Evolutionary conservation across 1,140 invertebrate genomes (phyloP).

Genomic region (Aphaenogaster ashmeadi): DNA sequence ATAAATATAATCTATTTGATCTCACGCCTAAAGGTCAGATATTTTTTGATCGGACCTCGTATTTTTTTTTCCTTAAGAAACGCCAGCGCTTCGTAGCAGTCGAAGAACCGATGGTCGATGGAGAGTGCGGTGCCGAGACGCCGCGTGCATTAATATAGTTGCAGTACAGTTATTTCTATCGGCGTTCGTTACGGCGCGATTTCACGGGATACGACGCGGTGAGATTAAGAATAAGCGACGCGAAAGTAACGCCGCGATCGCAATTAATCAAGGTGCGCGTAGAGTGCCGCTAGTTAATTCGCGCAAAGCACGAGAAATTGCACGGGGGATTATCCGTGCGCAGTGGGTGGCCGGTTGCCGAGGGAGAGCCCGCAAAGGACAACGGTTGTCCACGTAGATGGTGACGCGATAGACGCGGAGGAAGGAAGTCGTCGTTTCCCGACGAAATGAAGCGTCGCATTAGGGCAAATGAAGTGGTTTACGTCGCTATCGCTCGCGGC

Average conservation of each 20-base stretch:
- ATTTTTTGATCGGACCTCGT: too few relatives aligned
- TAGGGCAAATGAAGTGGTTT: slow-evolving; percentile 73
- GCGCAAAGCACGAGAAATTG: slow-evolving; percentile 39
- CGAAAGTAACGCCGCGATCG: slow-evolving; percentile 46
- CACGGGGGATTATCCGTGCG: slow-evolving; percentile 12
- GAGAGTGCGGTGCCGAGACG: background rate
- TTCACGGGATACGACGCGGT: slow-evolving; percentile 56
- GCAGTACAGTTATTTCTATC: slow-evolving; percentile 61
- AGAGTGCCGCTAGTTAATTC: slow-evolving; percentile 53
- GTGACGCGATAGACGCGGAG: background rate
- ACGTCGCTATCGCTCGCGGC: slow-evolving; percentile 73
- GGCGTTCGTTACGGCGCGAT: slow-evolving; percentile 54
- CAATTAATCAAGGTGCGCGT: slow-evolving; percentile 50
- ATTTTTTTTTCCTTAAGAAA: background rate
- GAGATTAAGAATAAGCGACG: slow-evolving; percentile 59
- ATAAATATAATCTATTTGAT: too few relatives aligned
- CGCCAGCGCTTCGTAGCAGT: background rate
- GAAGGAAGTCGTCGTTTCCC: background rate
- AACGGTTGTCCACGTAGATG: background rate
- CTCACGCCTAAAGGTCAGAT: too few relatives aligned
- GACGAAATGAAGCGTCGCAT: slow-evolving; percentile 57
- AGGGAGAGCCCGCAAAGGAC: background rate
- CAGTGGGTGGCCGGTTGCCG: slow-evolving; percentile 41
- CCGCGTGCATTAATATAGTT: slow-evolving; percentile 34
- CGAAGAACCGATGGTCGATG: background rate